phyloP scores from a whole-genome alignment of 2,797 vertebrate species.

The Leuciscus waleckii region DNA sequence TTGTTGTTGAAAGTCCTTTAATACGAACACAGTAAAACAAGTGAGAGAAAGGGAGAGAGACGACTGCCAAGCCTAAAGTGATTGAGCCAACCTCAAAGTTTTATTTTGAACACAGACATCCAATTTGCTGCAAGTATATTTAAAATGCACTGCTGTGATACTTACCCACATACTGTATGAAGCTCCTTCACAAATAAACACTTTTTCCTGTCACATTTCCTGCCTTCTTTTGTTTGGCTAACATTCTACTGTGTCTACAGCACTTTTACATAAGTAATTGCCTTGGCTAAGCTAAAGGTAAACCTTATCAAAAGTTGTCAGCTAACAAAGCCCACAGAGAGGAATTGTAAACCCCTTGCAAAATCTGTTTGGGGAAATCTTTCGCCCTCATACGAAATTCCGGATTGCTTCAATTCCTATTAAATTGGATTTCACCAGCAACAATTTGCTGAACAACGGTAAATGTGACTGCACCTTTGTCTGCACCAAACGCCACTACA shows the following conservation, averaged over 20 bases:
- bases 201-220: not conserved
- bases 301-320: not conserved
- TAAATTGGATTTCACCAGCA: not conserved
- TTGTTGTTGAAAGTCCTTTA: slow-evolving; percentile 58
- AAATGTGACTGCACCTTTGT: not conserved
- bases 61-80: slow-evolving; percentile 38
- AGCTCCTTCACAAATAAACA: not conserved
- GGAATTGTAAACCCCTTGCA: not conserved
- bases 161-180: not conserved
- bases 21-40: slow-evolving; percentile 51
- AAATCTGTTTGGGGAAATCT: not conserved
- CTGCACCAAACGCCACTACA: not conserved
- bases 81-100: slow-evolving; percentile 53
- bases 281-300: not conserved
- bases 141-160: slow-evolving; percentile 2
- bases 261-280: not conserved
- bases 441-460: not conserved
- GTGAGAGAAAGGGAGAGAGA: slow-evolving; percentile 9
- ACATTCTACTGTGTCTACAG: not conserved
- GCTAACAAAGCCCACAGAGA: not conserved
- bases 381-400: not conserved
- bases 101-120: slow-evolving; percentile 39
- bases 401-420: not conserved
- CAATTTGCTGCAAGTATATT: slow-evolving; percentile 43
- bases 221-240: not conserved